Conservation (phyloP, 2,888 invertebrate genomes). For the Cosmorhoe ocellata region DNA sequence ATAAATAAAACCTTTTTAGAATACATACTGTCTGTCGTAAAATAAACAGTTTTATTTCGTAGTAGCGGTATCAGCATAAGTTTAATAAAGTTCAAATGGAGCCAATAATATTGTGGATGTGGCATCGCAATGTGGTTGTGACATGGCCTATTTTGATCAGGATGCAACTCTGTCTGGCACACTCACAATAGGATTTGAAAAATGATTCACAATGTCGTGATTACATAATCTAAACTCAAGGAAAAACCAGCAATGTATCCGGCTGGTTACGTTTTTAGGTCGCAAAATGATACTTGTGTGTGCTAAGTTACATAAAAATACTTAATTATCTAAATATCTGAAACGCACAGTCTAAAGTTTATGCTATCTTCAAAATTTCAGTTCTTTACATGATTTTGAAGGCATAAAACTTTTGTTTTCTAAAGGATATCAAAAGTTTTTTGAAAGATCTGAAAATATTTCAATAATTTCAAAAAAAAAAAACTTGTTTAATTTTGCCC, state of each 20-base stretch:
- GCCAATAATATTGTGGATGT: conserved; percentile 8
- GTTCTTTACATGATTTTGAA: no score
- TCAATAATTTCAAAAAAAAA: no score
- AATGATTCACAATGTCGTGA: conserved; percentile 9
- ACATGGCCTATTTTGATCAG: background rate
- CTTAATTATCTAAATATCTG: no score
- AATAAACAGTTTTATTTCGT: conserved; percentile 19
- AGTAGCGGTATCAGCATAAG: conserved; percentile 18
- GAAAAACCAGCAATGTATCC: conserved; percentile 2
- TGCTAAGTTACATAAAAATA: no score
- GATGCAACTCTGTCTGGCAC: conserved; percentile 4
- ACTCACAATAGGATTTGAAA: conserved; percentile 9
- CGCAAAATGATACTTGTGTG: no score
- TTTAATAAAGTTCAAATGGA: conserved; percentile 13
- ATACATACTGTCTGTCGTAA: conserved; percentile 6
- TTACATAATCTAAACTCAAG: background rate
- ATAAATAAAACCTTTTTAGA: background rate
- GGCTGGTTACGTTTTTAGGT: background rate
- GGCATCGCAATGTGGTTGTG: conserved; percentile 2
- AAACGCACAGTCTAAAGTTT: no score
- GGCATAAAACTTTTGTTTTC: no score
- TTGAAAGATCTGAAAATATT: no score
- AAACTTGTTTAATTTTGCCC: no score
- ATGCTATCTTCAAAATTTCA: no score
- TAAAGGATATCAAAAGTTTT: no score